Base-by-base conservation (phyloP, 2,797 vertebrate genomes). In the Coregonus suidteri region DNA sequence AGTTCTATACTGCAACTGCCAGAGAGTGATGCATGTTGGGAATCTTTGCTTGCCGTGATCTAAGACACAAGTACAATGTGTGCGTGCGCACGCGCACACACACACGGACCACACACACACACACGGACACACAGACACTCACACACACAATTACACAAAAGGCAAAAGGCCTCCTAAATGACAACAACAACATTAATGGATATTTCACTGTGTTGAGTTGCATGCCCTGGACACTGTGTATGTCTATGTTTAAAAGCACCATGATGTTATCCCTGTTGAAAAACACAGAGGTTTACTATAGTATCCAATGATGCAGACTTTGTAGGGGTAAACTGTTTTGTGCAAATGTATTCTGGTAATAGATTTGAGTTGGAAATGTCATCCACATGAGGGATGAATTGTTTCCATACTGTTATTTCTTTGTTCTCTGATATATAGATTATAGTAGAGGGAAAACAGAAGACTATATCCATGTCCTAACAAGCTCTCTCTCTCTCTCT, bases 1-100 rank as follows among this genome's bases (percentile, higher is more conserved):
- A 94, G 93, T 94, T 91, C 92, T 94, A 93, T 92, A 91, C 77
- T 90, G 91, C 91, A 85, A 92, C 92, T 93, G 90, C 91, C 88
- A 90, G 86, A 91, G 85, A 93, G 88, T 92, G 84, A 90, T 94
- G 93, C 93, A 95, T 95, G 94, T 88, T 82, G 77, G 88, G 91
- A 87, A 89, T 68, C 47, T 91, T 90, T 93, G 92, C 93, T 91
- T 94, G 92, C 92, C 84, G 88, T 88, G 80, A 88, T 64, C 66
- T 30, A 6, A 69, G 20, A 64, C 35, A 11, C 20, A 34, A 30
- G 37, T n/a, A 67, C 51, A 41, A 35, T 18, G 34, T n/a, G 31
- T 18, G 54, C 70, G 59, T 68, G 71, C 71, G 72, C 77, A 85
- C 72, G 77, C 72, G 78, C 66, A 70, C 75, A 41, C n/a, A n/a